Evolutionary conservation across 1,140 invertebrate genomes (phyloP), one percentile per base, ranked within the genome.

Genomic region (Drosophila guanche): DNA sequence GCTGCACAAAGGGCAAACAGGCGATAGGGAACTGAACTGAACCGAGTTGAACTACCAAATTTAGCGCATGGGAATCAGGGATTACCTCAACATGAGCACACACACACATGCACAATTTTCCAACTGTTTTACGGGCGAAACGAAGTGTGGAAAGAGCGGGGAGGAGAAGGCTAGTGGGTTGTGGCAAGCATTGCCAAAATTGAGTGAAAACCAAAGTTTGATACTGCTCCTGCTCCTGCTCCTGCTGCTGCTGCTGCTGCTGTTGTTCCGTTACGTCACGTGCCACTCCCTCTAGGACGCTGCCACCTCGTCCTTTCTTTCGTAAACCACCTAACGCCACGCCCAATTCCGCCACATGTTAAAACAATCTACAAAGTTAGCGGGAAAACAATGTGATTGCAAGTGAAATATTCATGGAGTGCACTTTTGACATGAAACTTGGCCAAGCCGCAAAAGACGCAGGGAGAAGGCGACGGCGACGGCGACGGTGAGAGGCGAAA

Each of bases 321-420:
- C 29, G 29, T 37, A 37, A 12, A 3, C 33, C 33, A 37, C 29
- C 29, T 55, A 57, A 33, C 33, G 57, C 54, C 75, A 84, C 81
- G 81, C 81, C 81, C 81, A 71, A 59, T 83, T 86, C 83, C 80
- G 79, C 81, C 81, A 85, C 81, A 85, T 86, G 81, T 86, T 86
- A 88, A 83, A 86, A 88, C 83, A 86, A 86, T 86, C 83, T 86
- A 78, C 88, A 86, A 86, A 86, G 83, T 86, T 86, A 83, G 83
- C 83, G 78, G 83, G 62, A 86, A 86, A 88, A 86, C 83, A 86
- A 86, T 86, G 83, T 86, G 83, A 86, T 86, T 86, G 83, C 83
- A 83, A 86, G 83, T 86, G 83, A 86, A 86, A 86, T 86, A 86
- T 86, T 88, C 83, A 86, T 86, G 83, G 80, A 86, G 69, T 88